Conservation (phyloP, 2,113 vertebrate species). For the Stercorarius parasiticus region DNA sequence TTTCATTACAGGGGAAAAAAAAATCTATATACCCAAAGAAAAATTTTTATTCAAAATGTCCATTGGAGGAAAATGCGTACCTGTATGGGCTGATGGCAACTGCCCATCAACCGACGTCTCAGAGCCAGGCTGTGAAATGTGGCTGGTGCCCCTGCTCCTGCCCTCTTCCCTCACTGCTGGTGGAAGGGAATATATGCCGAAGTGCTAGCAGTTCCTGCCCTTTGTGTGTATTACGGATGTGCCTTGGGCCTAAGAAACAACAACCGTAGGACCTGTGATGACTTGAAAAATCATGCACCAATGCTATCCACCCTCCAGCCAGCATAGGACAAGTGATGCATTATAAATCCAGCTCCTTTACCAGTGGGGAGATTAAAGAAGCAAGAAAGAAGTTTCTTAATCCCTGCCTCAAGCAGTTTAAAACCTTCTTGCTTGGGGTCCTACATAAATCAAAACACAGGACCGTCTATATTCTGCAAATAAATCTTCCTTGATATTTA, state of each 20-base stretch:
- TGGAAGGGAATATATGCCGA: background rate
- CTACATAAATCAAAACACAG: constrained; percentile 47
- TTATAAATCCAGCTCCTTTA: constrained; percentile 56
- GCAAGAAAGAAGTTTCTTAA: constrained; percentile 41
- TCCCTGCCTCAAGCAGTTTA: constrained; percentile 31
- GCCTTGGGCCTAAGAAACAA: background rate
- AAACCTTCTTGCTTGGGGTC: constrained; percentile 21
- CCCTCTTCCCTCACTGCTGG: background rate
- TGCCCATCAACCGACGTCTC: accelerated
- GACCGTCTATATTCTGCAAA: constrained; percentile 4
- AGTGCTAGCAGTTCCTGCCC: background rate
- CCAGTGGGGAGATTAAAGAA: constrained; percentile 39
- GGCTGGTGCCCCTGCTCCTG: background rate
- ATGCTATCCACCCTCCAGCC: constrained; percentile 38
- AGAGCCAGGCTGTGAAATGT: background rate
- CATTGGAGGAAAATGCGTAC: accelerated
- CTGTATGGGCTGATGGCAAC: background rate
- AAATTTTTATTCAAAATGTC: background rate
- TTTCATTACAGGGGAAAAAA: background rate
- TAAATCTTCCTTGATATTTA: constrained; percentile 45
- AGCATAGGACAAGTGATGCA: constrained; percentile 18
- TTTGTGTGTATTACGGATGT: background rate
- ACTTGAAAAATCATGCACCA: constrained; percentile 45
- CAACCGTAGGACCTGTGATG: background rate
- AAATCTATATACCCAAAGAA: background rate